Percentiles rank a stretch among this genome's conserved stretches.
Conservation (phyloP, 2,113 vertebrate species). For the Lepidothrix coronata region DNA sequence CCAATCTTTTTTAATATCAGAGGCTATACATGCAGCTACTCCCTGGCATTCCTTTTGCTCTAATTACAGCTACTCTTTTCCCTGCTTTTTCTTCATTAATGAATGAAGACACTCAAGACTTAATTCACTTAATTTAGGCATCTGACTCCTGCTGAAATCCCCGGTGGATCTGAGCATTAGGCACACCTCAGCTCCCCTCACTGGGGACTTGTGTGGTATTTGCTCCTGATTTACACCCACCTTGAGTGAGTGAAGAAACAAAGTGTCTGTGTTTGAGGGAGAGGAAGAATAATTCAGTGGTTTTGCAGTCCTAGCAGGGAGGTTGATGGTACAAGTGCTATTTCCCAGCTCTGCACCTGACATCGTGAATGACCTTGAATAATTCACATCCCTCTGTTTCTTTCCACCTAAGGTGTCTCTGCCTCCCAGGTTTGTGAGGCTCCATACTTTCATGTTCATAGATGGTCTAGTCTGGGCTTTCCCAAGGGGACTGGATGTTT, state of each 20-base stretch:
- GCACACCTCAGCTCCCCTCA: not conserved
- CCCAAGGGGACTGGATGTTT: not conserved
- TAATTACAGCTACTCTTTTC: constrained; percentile 20
- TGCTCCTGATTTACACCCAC: not conserved
- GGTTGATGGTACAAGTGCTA: not conserved
- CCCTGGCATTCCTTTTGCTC: constrained; percentile 26
- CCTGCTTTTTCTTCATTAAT: not conserved
- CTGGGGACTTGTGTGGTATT: not conserved
- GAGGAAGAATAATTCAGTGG: not conserved
- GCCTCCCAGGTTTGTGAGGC: not conserved
- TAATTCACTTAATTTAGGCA: constrained; percentile 38
- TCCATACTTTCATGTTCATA: not conserved
- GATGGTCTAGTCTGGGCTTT: not conserved
- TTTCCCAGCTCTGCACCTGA: not conserved
- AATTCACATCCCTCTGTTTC: not conserved
- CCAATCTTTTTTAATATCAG: not conserved
- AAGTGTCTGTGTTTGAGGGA: not conserved
- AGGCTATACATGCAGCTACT: constrained; percentile 15
- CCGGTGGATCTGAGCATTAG: not conserved
- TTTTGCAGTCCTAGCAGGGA: not conserved
- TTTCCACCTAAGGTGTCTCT: not conserved
- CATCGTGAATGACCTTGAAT: constrained; percentile 13
- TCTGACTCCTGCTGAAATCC: not conserved
- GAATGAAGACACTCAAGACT: not conserved
- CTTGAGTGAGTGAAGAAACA: not conserved